A percentile compares a stretch with the other conserved stretches of the same genome.
Conservation (phyloP, 2,888 invertebrate species). For the Endomychus coccineus region DNA sequence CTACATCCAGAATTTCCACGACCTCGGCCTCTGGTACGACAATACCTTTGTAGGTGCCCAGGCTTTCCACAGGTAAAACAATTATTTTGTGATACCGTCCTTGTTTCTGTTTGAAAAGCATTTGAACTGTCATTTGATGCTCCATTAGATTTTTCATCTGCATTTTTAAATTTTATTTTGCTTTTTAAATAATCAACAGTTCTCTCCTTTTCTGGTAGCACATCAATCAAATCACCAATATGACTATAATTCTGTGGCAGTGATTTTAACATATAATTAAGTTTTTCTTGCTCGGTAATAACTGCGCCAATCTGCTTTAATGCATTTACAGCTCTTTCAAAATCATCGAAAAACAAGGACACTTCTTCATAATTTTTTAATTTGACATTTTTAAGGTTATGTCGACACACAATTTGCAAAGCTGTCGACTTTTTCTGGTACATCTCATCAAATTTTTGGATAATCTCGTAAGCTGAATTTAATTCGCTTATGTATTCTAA, state of each 20-base stretch:
- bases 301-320: constrained; percentile 15
- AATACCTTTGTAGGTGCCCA: constrained; percentile 5
- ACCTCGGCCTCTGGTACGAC: too few species aligned
- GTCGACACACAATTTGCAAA: constrained; percentile 2
- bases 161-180: constrained; percentile 18
- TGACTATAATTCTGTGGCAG: constrained; percentile 16
- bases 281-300: too few species aligned
- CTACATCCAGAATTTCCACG: too few species aligned
- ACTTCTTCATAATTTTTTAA: constrained; percentile 10
- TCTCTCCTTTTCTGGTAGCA: constrained; percentile 14
- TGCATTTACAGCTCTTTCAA: constrained; percentile 17
- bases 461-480: constrained; percentile 21
- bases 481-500: constrained; percentile 19
- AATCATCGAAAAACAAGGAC: constrained; percentile 7
- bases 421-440: constrained; percentile 13
- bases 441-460: constrained; percentile 24
- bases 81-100: constrained; percentile 5
- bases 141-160: constrained; percentile 13
- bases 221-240: constrained; percentile 17
- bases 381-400: too few species aligned
- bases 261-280: constrained; percentile 18
- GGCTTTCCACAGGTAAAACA: constrained; percentile 7
- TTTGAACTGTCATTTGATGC: constrained; percentile 10
- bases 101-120: constrained; percentile 1
- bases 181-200: constrained; percentile 18